Base-by-base conservation (phyloP, 2,888 invertebrate species). In the Seira sanloemensis region DNA sequence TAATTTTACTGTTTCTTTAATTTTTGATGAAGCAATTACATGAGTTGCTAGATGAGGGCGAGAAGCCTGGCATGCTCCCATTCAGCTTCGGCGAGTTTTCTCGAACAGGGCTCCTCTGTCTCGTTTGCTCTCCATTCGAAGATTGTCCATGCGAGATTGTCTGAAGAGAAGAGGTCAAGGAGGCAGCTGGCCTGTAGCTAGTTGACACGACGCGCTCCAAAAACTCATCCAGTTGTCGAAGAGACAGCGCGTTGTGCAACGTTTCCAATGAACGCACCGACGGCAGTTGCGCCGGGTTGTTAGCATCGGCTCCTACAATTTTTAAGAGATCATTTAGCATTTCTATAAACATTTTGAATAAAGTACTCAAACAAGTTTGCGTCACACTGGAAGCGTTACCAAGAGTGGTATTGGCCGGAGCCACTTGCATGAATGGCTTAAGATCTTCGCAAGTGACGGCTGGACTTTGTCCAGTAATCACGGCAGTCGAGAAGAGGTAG, bases 221-320 rank as follows among this genome's bases (percentile, higher is more conserved):
- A 68, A 89, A 89, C 19, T 71, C 93, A 91, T 98, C 98, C 90
- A 99, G 92, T 91, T 98, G 97, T 65, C 95, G 94, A 90, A 98
- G 93, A 72, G 98, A 98, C 88, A 99, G 93, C 69, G 98, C 97
- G 92, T 99, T 99, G 93, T 99, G 99, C 85, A 99, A 93, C 2
- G 99, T 99, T 93, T 99, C 99, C 91, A 99, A 92, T 0, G 98
- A 98, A 37, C 98, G 95, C 90, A 99, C 97, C 0, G 98, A 96
- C 25, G 99, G 99, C 88, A 98, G 98, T 81, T 97, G 96, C 85
- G 96, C 96, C 91, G 74, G 58, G n/a, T 9, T 58, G 25, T 68
- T 72, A 5, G 73, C 72, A 25, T 86, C 86, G 74, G 81, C 68
- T 71, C 72, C 81, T 27, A 50, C 21, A n/a, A n/a, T n/a, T n/a